Base-by-base conservation (phyloP, 2,888 invertebrate genomes). In the Parasteatoda lunata region DNA sequence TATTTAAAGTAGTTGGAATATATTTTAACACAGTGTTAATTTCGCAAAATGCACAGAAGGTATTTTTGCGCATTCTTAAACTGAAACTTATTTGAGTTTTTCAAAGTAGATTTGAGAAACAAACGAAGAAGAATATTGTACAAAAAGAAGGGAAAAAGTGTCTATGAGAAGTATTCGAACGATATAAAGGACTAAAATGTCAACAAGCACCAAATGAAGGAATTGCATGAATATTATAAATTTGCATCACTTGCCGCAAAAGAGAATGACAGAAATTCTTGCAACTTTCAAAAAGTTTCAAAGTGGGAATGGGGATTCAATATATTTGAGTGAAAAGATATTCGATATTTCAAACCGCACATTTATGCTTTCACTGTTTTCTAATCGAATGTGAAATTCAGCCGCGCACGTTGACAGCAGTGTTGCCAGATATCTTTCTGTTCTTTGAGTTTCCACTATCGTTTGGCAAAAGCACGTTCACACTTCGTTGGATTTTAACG, bases 391-490 rank as follows among this genome's bases (percentile, higher is more conserved):
- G 45, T 15, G 45, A 65, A 66, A 76, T 47, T 5, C 47, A 5
- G 73, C 59, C 15, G 45, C 69, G 51, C 78, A 30, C 54, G 66
- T 49, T 77, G 72, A 73, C 49, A 52, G 54, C 30, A 15, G 59
- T 65, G 65, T 64, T 84, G 79, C 84, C 78, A 79, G 84, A 84
- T 77, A 68, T 73, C 52, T 30, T 54, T 72, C 66, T 66, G 3
- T 59, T 48, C 69, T 73, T 65, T 49, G n/a, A n/a, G 47, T 30
- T 64, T 83, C 77, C 65, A 68, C 68, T 69, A 66, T 78, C 64
- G n/a, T 65, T 77, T 83, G 83, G 83, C 83, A 83, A 77, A 77
- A 59, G 66, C 73, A 48, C 68, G 59, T 84, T 79, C 45, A 84
- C 79, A 84, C 75, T 69, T 51, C 68, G 64, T 65, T 72, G 84